These are phyloP conservation scores for Buceros bicornis DNA, from an alignment of 2,797 vertebrate genomes.

Conservation along the genomic window DNA sequence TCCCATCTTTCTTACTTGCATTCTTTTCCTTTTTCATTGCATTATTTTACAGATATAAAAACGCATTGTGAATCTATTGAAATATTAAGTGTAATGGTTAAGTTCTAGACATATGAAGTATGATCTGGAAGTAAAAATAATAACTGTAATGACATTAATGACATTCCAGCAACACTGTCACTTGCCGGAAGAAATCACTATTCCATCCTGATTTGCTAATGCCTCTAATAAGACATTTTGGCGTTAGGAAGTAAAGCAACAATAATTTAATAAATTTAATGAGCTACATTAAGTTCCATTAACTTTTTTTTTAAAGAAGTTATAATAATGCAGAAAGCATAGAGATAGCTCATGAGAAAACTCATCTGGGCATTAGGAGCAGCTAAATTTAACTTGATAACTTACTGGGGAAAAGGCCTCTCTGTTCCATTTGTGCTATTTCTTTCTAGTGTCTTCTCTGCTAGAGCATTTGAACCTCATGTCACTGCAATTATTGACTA, in stretches of 20 bases:
- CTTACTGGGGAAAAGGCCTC: background rate
- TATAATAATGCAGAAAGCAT: background rate
- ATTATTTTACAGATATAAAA: background rate
- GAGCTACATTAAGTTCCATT: background rate
- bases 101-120: background rate
- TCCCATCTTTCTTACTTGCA: background rate
- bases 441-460: background rate
- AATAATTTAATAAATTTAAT: background rate
- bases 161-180: background rate
- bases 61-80: background rate
- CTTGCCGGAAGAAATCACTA: background rate
- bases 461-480: background rate
- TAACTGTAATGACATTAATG: background rate
- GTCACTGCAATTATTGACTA: background rate
- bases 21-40: background rate
- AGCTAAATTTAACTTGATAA: background rate
- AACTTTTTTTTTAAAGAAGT: background rate
- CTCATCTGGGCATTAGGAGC: background rate
- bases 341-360: background rate
- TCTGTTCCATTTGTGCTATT: background rate
- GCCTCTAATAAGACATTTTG: background rate
- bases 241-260: background rate
- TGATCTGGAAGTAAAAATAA: background rate
- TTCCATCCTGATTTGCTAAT: background rate
- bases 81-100: background rate